Conservation (phyloP, 92 coral and sea anemone genomes). For the Porites lobata region DNA sequence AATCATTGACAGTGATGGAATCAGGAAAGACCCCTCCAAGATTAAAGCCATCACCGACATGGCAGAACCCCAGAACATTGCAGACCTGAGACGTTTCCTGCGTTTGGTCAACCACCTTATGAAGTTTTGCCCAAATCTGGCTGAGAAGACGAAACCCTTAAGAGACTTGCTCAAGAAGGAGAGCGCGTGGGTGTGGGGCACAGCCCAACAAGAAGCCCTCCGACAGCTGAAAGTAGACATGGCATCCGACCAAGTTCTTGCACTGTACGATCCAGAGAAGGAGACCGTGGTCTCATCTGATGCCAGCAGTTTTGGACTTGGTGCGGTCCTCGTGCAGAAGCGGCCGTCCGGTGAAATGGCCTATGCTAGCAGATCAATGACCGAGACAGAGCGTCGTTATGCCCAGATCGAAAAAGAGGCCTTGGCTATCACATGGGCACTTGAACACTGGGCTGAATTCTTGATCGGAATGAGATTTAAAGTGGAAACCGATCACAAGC, state of each 20-base stretch:
- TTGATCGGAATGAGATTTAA: too few species aligned
- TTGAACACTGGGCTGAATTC: too few species aligned
- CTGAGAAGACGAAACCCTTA: not conserved
- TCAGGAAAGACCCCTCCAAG: too few species aligned
- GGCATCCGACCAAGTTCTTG: slow-evolving; percentile 52
- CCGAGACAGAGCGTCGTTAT: too few species aligned
- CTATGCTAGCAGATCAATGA: too few species aligned
- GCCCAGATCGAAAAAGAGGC: too few species aligned
- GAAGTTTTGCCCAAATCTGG: too few species aligned
- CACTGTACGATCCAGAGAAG: slow-evolving; percentile 52
- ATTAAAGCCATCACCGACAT: slow-evolving; percentile 39
- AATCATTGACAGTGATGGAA: slow-evolving; percentile 34
- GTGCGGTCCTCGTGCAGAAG: slow-evolving; percentile 70
- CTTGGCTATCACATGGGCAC: too few species aligned
- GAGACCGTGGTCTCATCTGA: slow-evolving; percentile 61
- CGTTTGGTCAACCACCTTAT: too few species aligned
- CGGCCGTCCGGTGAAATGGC: slow-evolving; percentile 38
- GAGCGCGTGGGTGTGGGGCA: slow-evolving; percentile 58
- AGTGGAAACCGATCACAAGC: not conserved
- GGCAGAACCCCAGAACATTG: slow-evolving; percentile 38
- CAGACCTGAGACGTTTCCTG: slow-evolving; percentile 47
- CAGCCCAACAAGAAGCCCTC: slow-evolving; percentile 55
- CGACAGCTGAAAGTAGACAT: slow-evolving; percentile 47
- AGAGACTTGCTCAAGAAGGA: slow-evolving; percentile 61
- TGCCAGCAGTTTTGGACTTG: slow-evolving; percentile 62